phyloP scores from a whole-genome alignment of 2,888 invertebrate genomes.

The Caenorhabditis sp. region DNA sequence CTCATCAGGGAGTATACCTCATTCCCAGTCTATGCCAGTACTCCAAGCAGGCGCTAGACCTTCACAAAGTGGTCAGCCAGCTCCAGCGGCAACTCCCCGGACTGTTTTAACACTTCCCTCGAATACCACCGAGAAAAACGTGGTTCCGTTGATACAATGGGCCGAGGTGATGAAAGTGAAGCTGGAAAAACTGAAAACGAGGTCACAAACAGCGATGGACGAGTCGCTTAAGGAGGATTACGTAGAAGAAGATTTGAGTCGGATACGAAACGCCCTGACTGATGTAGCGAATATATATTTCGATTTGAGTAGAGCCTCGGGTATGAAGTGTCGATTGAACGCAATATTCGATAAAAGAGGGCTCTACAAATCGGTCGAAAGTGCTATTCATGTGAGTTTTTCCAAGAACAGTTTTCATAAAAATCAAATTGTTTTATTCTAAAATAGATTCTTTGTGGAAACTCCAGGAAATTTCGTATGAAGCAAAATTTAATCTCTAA shows the following conservation, averaged over 20 bases:
- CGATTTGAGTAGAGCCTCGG: slow-evolving; percentile 19
- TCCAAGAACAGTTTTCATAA: too few species aligned
- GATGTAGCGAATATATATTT: slow-evolving; percentile 35
- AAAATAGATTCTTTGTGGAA: too few species aligned
- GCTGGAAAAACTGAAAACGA: slow-evolving; percentile 9
- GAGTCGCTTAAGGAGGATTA: slow-evolving; percentile 3
- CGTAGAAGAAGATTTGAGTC: slow-evolving; percentile 5
- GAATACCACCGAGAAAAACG: slow-evolving; percentile 37
- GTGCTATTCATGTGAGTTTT: slow-evolving; percentile 28
- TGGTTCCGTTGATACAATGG: slow-evolving; percentile 24
- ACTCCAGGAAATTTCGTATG: too few species aligned
- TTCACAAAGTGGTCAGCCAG: not conserved
- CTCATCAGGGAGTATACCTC: slow-evolving; percentile 34
- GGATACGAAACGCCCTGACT: not conserved
- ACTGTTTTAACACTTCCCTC: slow-evolving; percentile 36
- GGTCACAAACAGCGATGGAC: slow-evolving; percentile 16
- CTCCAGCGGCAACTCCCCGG: slow-evolving; percentile 1
- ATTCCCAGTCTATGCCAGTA: slow-evolving; percentile 57
- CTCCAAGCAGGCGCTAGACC: slow-evolving; percentile 22
- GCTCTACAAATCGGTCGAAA: slow-evolving; percentile 36
- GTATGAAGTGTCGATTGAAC: slow-evolving; percentile 33
- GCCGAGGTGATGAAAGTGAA: slow-evolving; percentile 13
- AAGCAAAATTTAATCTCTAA: too few species aligned
- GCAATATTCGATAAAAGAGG: slow-evolving; percentile 42
- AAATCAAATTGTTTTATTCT: too few species aligned